Evolutionary conservation across 2,888 invertebrate species (phyloP), one percentile per base, ranked within the genome.

Genomic region (Melanostoma mellinum): DNA sequence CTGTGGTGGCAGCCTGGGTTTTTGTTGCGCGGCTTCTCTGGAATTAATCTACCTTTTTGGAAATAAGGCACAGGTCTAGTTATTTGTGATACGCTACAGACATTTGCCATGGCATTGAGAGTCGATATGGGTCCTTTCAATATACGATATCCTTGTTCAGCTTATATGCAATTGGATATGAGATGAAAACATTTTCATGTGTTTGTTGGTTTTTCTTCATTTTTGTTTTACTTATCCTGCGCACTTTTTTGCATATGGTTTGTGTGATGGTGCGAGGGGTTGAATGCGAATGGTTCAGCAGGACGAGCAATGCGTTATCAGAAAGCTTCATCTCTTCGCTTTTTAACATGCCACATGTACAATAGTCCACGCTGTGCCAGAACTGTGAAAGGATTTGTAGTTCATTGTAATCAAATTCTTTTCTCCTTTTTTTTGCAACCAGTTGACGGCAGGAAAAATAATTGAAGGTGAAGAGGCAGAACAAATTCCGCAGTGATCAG

Each of bases 161-260:
- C 74, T 65, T 73, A 78, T 82, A 74, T 82, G 84, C 84, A 84
- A 84, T 84, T 84, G 78, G 82, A 84, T 84, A 75, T 65, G 74
- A 79, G 74, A 84, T 71, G 78, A 84, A 84, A 84, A 79, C 84
- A 84, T 84, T 84, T 84, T 79, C 79, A 84, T 84, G 79, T 72
- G 79, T 55, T 65, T 67, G 71, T 84, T 84, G 84, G 84, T 75
- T 84, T 79, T 84, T 30, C 73, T 63, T 77, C 40, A 30, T 58
- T 36, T 6, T 56, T 36, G 33, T 73, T 55, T 73, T 74, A 60
- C 42, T 61, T 50, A 46, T 42, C 35, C 8, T 60, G 3, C 10
- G 6, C 8, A 46, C 42, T 44, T 55, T 52, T 56, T 36, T 40
- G 5, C 56, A 40, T 40, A 10, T 33, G 8, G 60, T 40, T 58